These are phyloP conservation scores for Dicycla oo DNA, from an alignment of 2,888 invertebrate genomes.

Conservation along the genomic window DNA sequence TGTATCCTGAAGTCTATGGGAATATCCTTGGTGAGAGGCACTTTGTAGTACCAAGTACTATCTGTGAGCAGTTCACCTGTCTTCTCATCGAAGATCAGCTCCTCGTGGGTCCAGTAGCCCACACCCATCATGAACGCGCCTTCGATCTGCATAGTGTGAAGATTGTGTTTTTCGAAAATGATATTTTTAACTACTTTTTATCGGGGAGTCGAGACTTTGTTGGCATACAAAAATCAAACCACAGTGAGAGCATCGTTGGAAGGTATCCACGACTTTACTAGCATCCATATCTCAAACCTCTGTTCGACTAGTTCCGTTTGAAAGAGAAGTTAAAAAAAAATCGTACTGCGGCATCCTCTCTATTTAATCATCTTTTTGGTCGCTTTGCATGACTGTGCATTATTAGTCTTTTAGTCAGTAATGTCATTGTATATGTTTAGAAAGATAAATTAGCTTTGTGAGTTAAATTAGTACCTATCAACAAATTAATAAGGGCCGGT, in stretches of 20 bases:
- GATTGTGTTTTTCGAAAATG: too few relatives aligned
- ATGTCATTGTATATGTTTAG: not conserved
- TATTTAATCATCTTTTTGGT: not conserved
- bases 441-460: not conserved
- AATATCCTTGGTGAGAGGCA: conserved; percentile 94
- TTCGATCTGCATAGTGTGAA: conserved; percentile 85
- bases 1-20: conserved; percentile 93
- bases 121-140: conserved; percentile 94
- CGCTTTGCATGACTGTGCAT: not conserved
- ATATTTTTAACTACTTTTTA: not conserved
- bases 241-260: too few relatives aligned
- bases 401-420: too few relatives aligned
- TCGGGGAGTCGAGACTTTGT: not conserved
- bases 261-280: not conserved
- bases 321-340: too few relatives aligned
- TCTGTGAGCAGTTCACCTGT: conserved; percentile 93
- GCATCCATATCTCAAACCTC: not conserved
- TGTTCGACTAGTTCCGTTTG: too few relatives aligned
- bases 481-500: not conserved
- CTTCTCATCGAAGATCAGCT: conserved; percentile 91
- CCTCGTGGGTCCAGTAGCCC: conserved; percentile 94
- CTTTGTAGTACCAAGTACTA: conserved; percentile 95
- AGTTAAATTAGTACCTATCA: not conserved
- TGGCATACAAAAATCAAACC: not conserved
- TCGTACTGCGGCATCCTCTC: not conserved